Conservation (phyloP, 2,113 vertebrate genomes). For the Grammomys surdaster region DNA sequence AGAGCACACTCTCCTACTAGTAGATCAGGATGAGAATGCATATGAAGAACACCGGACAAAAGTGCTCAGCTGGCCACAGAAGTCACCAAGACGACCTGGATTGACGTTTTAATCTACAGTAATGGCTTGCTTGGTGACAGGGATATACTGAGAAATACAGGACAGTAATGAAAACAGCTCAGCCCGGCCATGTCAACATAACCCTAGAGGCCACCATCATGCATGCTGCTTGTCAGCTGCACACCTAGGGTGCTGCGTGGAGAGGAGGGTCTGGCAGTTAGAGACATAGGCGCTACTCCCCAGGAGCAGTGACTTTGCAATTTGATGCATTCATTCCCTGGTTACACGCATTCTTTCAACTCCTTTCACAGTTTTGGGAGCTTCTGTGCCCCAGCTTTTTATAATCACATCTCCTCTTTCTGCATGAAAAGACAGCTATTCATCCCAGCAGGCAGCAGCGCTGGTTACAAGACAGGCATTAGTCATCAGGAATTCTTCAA, state of each 20-base stretch:
- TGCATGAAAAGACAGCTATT: conserved; percentile 62
- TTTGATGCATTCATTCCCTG: neutral
- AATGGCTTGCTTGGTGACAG: neutral
- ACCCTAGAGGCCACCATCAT: neutral
- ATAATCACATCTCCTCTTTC: conserved; percentile 38
- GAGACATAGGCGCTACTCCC: neutral
- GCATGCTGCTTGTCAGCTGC: neutral
- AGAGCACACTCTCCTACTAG: neutral
- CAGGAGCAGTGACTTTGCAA: neutral
- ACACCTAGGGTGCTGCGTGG: neutral
- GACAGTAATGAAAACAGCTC: neutral
- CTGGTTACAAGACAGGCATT: conserved; percentile 54
- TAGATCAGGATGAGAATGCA: neutral
- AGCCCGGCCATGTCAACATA: neutral
- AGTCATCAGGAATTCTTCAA: conserved; percentile 78
- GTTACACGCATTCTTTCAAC: neutral
- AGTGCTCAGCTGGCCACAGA: neutral
- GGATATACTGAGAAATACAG: neutral
- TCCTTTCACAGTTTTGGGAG: conserved; percentile 38
- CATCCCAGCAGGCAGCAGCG: conserved; percentile 62
- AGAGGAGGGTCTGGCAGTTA: neutral
- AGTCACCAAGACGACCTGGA: neutral
- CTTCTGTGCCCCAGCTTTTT: conserved; percentile 33
- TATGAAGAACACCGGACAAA: rapidly evolving
- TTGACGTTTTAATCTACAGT: neutral